Evolutionary conservation across 2,113 vertebrate genomes (phyloP).

Genomic region (Heteronetta atricapilla): DNA sequence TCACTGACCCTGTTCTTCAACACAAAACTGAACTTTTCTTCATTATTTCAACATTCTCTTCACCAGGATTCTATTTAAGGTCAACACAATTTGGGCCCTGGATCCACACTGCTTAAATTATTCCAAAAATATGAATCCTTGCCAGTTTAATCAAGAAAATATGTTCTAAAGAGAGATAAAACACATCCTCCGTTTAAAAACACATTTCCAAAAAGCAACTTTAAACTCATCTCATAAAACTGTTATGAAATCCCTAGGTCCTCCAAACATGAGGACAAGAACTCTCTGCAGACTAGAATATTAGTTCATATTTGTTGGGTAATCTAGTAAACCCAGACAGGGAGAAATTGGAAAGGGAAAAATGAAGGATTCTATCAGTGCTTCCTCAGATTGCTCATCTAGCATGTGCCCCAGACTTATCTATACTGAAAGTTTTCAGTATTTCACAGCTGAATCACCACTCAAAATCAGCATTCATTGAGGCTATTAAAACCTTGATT

Average conservation of each 20-base stretch:
- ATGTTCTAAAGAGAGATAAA: slow-evolving; percentile 49
- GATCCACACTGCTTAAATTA: neutral
- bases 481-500: neutral
- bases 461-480: neutral
- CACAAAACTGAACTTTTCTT: neutral
- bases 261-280: neutral
- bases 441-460: neutral
- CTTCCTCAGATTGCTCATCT: neutral
- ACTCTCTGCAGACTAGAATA: neutral
- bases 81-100: slow-evolving; percentile 16
- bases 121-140: neutral
- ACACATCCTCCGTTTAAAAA: slow-evolving; percentile 52
- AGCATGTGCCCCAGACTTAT: neutral
- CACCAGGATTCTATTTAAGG: slow-evolving; percentile 14
- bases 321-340: slow-evolving; percentile 41
- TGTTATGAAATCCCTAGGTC: slow-evolving; percentile 23
- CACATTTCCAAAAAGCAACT: slow-evolving; percentile 38
- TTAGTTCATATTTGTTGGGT: slow-evolving; percentile 28
- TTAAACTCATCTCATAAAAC: slow-evolving; percentile 31
- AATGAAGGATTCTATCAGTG: neutral
- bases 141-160: slow-evolving; percentile 31
- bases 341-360: neutral
- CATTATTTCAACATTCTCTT: slow-evolving; percentile 25
- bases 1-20: slow-evolving; percentile 7
- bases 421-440: neutral